phyloP scores from a whole-genome alignment of 2,113 vertebrate genomes.

The Rostratula benghalensis region DNA sequence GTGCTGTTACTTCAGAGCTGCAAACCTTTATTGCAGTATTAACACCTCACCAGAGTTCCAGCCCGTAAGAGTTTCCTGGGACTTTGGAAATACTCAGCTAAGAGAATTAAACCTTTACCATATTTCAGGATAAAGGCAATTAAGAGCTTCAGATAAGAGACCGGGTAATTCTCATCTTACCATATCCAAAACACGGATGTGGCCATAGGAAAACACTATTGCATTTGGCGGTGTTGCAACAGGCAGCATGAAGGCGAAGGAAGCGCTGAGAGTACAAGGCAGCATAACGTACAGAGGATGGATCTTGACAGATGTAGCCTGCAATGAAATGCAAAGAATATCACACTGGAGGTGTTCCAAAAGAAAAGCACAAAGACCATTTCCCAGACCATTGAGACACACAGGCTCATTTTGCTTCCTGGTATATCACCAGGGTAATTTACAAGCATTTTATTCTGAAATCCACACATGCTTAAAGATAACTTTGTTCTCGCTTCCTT shows the following conservation, averaged over 20 bases:
- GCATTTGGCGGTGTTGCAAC: conserved; percentile 96
- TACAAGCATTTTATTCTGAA: neutral
- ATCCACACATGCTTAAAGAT: neutral
- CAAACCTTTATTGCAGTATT: neutral
- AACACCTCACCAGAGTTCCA: neutral
- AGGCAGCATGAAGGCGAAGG: conserved; percentile 97
- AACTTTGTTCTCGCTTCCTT: neutral
- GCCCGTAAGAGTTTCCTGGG: neutral
- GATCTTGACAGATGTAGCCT: conserved; percentile 89
- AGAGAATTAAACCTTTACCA: neutral
- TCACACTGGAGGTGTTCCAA: neutral
- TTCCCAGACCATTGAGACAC: neutral
- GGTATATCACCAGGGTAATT: neutral
- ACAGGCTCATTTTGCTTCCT: neutral
- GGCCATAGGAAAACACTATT: conserved; percentile 93
- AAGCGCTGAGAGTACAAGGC: conserved; percentile 90
- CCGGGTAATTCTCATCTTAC: conserved; percentile 73
- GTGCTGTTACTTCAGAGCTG: neutral
- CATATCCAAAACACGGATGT: conserved; percentile 92
- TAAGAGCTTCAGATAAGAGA: neutral
- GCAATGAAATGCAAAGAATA: neutral
- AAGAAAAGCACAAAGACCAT: neutral
- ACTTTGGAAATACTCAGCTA: neutral
- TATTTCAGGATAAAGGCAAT: neutral
- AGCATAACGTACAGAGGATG: conserved; percentile 95